phyloP scores from a whole-genome alignment of 1,140 invertebrate species.

The Heliconius himera region DNA sequence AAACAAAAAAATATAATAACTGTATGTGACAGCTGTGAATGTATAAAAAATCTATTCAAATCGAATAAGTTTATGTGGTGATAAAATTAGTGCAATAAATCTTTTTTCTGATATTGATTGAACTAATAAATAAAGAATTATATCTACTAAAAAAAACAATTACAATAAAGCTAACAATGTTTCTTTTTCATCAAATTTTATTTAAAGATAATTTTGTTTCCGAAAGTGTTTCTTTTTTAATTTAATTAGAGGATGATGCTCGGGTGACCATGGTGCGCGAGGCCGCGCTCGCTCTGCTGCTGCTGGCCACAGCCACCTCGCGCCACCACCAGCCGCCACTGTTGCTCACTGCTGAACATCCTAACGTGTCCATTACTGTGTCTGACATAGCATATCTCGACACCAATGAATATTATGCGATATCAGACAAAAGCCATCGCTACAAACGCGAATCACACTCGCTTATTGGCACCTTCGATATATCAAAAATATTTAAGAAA shows the following conservation, averaged over 20 bases:
- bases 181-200: not conserved
- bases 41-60: not conserved
- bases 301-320: conserved; percentile 31
- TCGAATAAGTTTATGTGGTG: not conserved
- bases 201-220: not conserved
- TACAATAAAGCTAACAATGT: not conserved
- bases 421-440: conserved; percentile 23
- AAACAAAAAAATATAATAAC: not conserved
- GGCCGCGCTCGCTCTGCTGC: conserved; percentile 27
- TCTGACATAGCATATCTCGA: conserved; percentile 18
- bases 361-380: conserved; percentile 15
- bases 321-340: conserved; percentile 7
- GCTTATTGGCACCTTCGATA: conserved; percentile 63
- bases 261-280: conserved; percentile 32
- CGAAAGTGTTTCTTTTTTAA: not conserved
- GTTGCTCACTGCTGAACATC: not conserved
- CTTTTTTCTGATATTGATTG: not conserved
- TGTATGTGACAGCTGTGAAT: not conserved
- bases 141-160: not conserved
- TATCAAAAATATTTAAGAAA: conserved; percentile 63
- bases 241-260: conserved; percentile 22
- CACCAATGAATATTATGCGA: conserved; percentile 26
- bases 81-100: not conserved
- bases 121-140: not conserved
- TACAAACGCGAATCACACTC: conserved; percentile 55